phyloP scores from a whole-genome alignment of 2,113 vertebrate species.

The Hassar affinis region DNA sequence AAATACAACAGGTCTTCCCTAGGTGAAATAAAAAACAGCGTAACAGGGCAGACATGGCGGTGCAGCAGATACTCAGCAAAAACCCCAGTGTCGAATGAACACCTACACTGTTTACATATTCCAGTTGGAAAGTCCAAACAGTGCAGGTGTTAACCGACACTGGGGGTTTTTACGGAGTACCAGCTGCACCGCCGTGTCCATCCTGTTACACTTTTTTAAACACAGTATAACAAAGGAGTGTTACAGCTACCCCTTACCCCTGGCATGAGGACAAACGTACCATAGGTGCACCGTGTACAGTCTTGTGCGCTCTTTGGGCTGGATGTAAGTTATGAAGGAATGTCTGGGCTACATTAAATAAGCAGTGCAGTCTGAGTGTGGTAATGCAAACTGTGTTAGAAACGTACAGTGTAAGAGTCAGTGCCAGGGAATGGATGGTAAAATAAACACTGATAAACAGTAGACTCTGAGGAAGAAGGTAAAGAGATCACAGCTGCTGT shows the following conservation, averaged over 20 bases:
- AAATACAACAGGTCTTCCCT: too few relatives aligned
- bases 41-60: too few relatives aligned
- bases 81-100: too few relatives aligned
- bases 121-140: too few relatives aligned
- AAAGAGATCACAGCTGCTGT: slow-evolving; percentile 9
- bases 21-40: too few relatives aligned
- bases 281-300: not conserved
- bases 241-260: too few relatives aligned
- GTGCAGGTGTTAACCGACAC: too few relatives aligned
- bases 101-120: too few relatives aligned
- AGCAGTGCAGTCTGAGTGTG: not conserved
- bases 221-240: not conserved
- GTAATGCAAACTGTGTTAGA: not conserved
- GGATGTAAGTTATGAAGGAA: not conserved
- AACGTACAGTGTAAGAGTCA: not conserved
- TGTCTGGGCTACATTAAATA: not conserved
- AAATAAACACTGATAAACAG: not conserved
- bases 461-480: not conserved
- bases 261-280: not conserved
- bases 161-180: too few relatives aligned
- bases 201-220: not conserved
- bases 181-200: too few relatives aligned
- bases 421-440: not conserved
- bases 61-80: too few relatives aligned
- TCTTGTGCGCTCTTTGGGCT: not conserved